Base-by-base conservation (phyloP, 2,797 vertebrate genomes). In the Chloroceryle amazona region DNA sequence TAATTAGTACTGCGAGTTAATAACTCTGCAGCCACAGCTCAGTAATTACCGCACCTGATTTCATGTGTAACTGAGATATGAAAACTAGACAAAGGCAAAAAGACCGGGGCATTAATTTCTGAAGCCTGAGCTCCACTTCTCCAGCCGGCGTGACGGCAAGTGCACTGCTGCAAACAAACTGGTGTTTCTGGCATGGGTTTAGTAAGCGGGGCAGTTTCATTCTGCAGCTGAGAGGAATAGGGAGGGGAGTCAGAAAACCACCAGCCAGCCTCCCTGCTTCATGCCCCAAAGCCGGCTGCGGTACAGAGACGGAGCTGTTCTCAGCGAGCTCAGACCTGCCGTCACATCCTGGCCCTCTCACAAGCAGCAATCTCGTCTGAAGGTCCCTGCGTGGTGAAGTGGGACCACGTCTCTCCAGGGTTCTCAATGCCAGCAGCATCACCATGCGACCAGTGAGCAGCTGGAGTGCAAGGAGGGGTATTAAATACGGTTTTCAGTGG, bases 391-490 rank as follows among this genome's bases (percentile, higher is more conserved):
- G 3, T 21, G 73, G 51, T 29, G 1, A 37, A 51, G 54, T 13
- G 39, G 54, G 5, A 13, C 57, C 42, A 6, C 3, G 19, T 63
- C 35, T 49, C 61, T 1, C 63, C 0, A 0, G 35, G 55, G 41
- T 73, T 13, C 67, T 29, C 49, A 0, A 3, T 8, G 33, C n/a
- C 47, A 46, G 67, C 58, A 89, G 74, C 79, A 18, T 29, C 74
- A 23, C 25, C 33, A 0, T 1, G 52, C 1, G 9, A 37, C 10
- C 21, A 0, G 7, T 6, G 74, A 51, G 58, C 20, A 20, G 35
- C 52, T 21, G 73, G 73, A 39, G 25, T 5, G 35, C 28, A 23
- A n/a, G 49, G 47, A 15, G 18, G 49, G n/a, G 22, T 5, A 3
- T 21, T 46, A 9, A 46, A 42, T 6, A 0, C 0, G 9, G 6